Evolutionary conservation across 2,888 invertebrate genomes (phyloP), one percentile per base, ranked within the genome.

Genomic region (Philaethria dido): DNA sequence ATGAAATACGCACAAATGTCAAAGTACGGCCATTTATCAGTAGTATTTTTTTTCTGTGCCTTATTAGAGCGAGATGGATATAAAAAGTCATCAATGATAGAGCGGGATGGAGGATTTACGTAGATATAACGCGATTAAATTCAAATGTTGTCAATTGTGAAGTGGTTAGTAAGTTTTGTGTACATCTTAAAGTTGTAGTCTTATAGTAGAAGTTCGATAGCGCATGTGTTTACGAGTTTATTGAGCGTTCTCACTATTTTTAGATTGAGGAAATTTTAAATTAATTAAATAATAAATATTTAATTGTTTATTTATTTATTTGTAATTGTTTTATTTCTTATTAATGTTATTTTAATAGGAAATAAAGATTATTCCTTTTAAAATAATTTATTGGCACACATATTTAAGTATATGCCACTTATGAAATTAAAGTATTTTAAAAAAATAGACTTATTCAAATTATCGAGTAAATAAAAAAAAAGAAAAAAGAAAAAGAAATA

Each of bases 221-320:
- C 90, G 90, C 90, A 88, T 88, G 88, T 86, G 87, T 88, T 83
- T 81, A 76, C 78, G 80, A 84, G 79, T 87, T 86, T 91, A 89
- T 89, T 88, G 89, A 91, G 85, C 90, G 89, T 83, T 81, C 81
- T 71, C 74, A 78, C 85, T 90, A 88, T 89, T 87, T 89, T 86
- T 90, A 87, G 87, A 81, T 59, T 66, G 59, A 68, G 69, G 67
- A 70, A 65, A 69, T 62, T 62, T 29, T 54, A 42, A 55, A 61
- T 63, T 61, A 39, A 62, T 45, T 57, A 45, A 22, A 44, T 57
- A 14, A 16, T 20, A 29, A 3, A n/a, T 20, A 25, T 29, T 25
- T 29, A 22, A 25, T 36, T 57, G 16, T 47, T 39, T 39, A 47
- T 25, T 29, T 22, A 25, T 52, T 16, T 1, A 52, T 9, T 16